Evolutionary conservation across 2,797 vertebrate species (phyloP).

Genomic region (Geotrypetes seraphini): DNA sequence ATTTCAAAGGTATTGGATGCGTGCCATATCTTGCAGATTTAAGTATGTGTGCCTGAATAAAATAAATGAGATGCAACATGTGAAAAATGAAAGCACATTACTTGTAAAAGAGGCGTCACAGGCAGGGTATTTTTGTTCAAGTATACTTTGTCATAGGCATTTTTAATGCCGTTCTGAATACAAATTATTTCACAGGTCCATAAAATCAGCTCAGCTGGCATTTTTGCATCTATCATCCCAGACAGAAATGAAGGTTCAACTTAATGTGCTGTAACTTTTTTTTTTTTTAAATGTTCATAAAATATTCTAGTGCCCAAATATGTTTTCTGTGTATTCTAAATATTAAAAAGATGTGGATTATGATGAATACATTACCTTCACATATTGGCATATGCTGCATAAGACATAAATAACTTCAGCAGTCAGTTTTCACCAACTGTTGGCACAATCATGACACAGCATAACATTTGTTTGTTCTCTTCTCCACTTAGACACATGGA

Average conservation of each 20-base stretch:
- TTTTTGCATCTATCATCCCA: constrained; percentile 56
- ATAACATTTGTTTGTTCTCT: too few relatives aligned
- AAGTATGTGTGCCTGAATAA: constrained; percentile 61
- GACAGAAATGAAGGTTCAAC: constrained; percentile 56
- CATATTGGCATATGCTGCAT: too few relatives aligned
- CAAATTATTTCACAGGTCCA: constrained; percentile 63
- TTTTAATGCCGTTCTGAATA: constrained; percentile 57
- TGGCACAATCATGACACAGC: too few relatives aligned
- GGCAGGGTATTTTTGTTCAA: constrained; percentile 57
- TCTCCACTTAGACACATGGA: too few relatives aligned
- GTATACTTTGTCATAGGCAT: constrained; percentile 63
- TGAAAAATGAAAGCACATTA: constrained; percentile 75
- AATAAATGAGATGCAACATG: constrained; percentile 76
- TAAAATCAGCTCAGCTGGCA: constrained; percentile 57
- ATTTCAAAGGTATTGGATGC: constrained; percentile 65
- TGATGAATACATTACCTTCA: constrained; percentile 14
- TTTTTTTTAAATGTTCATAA: constrained; percentile 40
- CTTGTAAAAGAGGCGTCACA: constrained; percentile 63
- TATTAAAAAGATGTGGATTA: constrained; percentile 10
- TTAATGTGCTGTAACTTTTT: constrained; percentile 57
- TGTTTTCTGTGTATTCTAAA: constrained; percentile 3
- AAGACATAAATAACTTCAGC: too few relatives aligned
- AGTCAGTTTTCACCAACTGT: too few relatives aligned
- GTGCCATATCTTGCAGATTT: constrained; percentile 58
- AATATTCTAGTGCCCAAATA: constrained; percentile 6